Evolutionary conservation across 2,888 invertebrate species (phyloP).

Genomic region (Chrysolina oricalcia): DNA sequence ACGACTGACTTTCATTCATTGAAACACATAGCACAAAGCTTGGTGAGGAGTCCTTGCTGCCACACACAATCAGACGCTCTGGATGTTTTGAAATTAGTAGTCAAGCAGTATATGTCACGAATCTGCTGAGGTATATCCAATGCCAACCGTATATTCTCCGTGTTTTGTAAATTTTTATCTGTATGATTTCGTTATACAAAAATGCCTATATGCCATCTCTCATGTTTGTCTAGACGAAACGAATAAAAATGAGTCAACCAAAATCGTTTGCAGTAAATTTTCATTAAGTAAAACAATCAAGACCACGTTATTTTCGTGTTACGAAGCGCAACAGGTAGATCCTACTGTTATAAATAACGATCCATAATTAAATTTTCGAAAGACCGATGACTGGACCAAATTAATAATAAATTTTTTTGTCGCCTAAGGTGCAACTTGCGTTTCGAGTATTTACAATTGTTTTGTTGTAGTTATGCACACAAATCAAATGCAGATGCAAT

Average conservation of each 20-base stretch:
- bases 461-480: conserved; percentile 30
- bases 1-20: too few species aligned
- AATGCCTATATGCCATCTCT: background rate
- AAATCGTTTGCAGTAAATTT: conserved; percentile 34
- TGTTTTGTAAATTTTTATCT: background rate
- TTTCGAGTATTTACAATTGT: conserved; percentile 33
- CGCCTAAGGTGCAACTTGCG: conserved; percentile 31
- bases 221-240: conserved; percentile 24
- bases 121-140: too few species aligned
- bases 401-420: conserved; percentile 46
- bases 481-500: conserved; percentile 27
- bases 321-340: conserved; percentile 36
- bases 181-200: background rate
- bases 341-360: conserved; percentile 45
- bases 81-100: too few species aligned
- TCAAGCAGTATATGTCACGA: too few species aligned
- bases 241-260: conserved; percentile 1
- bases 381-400: conserved; percentile 41
- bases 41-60: too few species aligned
- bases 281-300: conserved; percentile 42
- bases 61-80: too few species aligned
- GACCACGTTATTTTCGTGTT: conserved; percentile 38
- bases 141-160: background rate
- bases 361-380: conserved; percentile 45
- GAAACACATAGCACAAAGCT: too few species aligned